A percentile compares a stretch with the other conserved stretches of the same genome.
These are phyloP conservation scores for Paradisaea rubra DNA, from an alignment of 2,113 vertebrate genomes.

Conservation along the genomic window DNA sequence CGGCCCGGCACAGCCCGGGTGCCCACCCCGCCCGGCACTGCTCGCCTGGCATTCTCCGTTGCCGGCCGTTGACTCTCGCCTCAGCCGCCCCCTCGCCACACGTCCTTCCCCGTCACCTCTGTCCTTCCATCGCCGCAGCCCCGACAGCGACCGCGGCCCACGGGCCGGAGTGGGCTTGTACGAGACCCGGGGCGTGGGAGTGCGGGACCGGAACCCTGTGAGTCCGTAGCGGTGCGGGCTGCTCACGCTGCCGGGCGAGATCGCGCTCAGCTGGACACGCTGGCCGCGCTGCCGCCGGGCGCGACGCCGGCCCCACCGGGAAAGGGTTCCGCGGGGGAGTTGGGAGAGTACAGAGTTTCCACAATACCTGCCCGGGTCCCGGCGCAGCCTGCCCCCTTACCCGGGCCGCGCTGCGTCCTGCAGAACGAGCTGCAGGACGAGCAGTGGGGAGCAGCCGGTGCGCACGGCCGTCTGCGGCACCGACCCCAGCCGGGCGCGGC, in stretches of 20 bases:
- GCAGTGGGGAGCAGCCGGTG: background rate
- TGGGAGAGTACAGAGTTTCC: background rate
- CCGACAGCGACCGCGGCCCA: background rate
- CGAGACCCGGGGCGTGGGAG: no score
- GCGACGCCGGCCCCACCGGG: no score
- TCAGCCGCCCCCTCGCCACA: background rate
- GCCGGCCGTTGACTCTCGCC: background rate
- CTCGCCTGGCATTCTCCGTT: background rate
- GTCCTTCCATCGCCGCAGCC: background rate
- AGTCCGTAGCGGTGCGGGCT: background rate
- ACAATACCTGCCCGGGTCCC: background rate
- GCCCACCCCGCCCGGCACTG: accelerated
- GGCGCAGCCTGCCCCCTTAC: background rate
- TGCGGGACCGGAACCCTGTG: background rate
- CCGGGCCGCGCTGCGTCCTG: background rate
- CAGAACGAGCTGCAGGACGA: background rate
- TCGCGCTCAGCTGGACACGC: background rate
- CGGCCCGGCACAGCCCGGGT: background rate
- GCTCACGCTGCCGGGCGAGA: background rate
- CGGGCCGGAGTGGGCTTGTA: no score
- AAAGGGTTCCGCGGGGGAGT: background rate
- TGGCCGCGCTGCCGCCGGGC: background rate
- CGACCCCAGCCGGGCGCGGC: no score
- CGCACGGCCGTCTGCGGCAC: background rate
- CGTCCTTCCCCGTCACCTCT: background rate